Evolutionary conservation across 2,888 invertebrate genomes (phyloP), one percentile per base, ranked within the genome.

Genomic region (Synanthedon myopaeformis): DNA sequence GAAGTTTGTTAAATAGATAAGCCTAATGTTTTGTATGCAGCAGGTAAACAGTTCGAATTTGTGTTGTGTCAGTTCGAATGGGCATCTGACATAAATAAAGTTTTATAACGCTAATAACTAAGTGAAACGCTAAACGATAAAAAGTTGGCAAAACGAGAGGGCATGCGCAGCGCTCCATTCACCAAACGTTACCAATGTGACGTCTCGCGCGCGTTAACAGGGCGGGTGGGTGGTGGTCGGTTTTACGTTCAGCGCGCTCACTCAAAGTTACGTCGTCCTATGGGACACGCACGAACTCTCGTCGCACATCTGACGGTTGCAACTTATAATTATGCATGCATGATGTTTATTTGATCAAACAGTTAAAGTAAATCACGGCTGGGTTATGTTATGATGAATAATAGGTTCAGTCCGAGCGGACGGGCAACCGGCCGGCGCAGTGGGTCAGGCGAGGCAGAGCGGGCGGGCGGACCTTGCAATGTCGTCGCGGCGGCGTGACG

Each of bases 391-490:
- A 45, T 55, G 51, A 55, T 53, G 55, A 55, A 54, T 58, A 56
- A 57, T 55, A 61, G 60, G 58, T 59, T 61, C 61, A 62, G 65
- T 62, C 60, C 58, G 57, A 35, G 61, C 57, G 57, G 58, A 45
- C 4, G 45, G 45, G 14, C 45, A 60, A 64, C 59, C 66, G 69
- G 70, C 66, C 69, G 65, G 79, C 79, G 76, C 80, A 85, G 77
- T 85, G 84, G 81, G 82, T 83, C 83, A 83, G 79, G 79, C 70
- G 61, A 63, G 67, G 56, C 52, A 56, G 66, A 80, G 70, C 73
- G 67, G 71, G 76, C 81, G 88, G 88, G 76, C 81, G 88, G 88
- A 89, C 88, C 88, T 89, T 88, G 89, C 89, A 89, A 89, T 89
- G 89, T 88, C 88, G 88, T 88, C 86, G 82, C 82, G 81, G 88